Conservation (phyloP, 2,797 vertebrate genomes). For the Pseudochaenichthys georgianus region DNA sequence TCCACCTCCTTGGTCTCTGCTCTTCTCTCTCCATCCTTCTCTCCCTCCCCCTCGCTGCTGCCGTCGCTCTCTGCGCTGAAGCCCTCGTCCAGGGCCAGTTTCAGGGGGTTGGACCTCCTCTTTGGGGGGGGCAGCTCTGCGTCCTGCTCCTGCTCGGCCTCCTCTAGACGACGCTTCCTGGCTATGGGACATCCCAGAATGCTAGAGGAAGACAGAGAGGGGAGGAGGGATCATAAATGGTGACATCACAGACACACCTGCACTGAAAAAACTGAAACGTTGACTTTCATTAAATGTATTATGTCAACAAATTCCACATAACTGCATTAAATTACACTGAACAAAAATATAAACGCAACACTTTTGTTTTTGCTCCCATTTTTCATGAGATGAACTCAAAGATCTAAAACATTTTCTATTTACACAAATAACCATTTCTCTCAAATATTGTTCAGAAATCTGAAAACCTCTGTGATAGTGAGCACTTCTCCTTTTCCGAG, state of each 20-base stretch:
- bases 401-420: no score
- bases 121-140: slow-evolving; percentile 86
- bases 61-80: slow-evolving; percentile 91
- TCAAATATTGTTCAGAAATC: no score
- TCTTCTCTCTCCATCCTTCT: slow-evolving; percentile 80
- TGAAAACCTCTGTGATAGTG: no score
- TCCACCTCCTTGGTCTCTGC: slow-evolving; percentile 44
- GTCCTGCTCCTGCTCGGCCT: slow-evolving; percentile 85
- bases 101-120: slow-evolving; percentile 93
- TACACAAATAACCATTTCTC: no score
- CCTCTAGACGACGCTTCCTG: slow-evolving; percentile 94
- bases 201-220: slow-evolving; percentile 71
- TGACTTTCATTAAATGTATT: no score
- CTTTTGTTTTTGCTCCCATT: no score
- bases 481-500: no score
- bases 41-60: slow-evolving; percentile 89
- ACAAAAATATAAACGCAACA: no score
- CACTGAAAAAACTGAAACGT: no score
- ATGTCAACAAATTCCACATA: no score
- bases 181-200: slow-evolving; percentile 94
- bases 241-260: slow-evolving; percentile 3
- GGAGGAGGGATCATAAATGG: background rate
- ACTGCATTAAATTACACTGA: no score
- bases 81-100: slow-evolving; percentile 92
- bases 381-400: no score